Base-by-base conservation (phyloP, 2,888 invertebrate genomes). In the Plebejus anna region DNA sequence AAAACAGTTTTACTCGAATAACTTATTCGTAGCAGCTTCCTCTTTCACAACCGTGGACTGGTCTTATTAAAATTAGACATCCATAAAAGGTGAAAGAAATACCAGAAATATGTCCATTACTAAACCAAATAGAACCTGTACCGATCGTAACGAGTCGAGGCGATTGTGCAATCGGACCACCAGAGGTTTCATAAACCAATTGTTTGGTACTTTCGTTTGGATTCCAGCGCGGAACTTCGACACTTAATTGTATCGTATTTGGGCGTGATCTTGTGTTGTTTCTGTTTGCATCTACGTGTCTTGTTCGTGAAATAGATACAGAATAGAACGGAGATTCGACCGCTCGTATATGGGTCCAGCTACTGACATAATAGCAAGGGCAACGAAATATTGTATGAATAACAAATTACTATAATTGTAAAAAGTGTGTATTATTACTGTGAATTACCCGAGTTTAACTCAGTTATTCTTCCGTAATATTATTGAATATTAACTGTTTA, bases 201-300 rank as follows among this genome's bases (percentile, higher is more conserved):
- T 90, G 90, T 89, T 90, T 89, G 90, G 92, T 92, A 91, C 91
- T 88, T 91, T 91, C 88, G 85, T 84, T 80, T 80, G 77, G 83
- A 81, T 84, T 82, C 81, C 83, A 84, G 84, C 85, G 81, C 79
- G 72, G 75, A 66, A 66, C 66, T 36, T 66, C 66, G 32, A 66
- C 32, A 36, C 32, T 36, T 66, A 66, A 66, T 66, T 66, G 66
- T 66, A 61, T 61, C 61, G 61, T 61, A 28, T 61, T 61, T 61
- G 28, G 61, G 61, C 28, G 61, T 22, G 22, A 61, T 9, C 28
- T 61, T 61, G 61, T 61, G 22, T 61, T 61, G 28, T 61, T 28
- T 61, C 22, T 61, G 22, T n/a, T n/a, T 22, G 61, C 28, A 11
- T 61, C 22, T 28, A 61, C 28, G 61, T 11, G 4, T 61, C 28